Base-by-base conservation (phyloP, 2,797 vertebrate species). In the Echiichthys vipera region DNA sequence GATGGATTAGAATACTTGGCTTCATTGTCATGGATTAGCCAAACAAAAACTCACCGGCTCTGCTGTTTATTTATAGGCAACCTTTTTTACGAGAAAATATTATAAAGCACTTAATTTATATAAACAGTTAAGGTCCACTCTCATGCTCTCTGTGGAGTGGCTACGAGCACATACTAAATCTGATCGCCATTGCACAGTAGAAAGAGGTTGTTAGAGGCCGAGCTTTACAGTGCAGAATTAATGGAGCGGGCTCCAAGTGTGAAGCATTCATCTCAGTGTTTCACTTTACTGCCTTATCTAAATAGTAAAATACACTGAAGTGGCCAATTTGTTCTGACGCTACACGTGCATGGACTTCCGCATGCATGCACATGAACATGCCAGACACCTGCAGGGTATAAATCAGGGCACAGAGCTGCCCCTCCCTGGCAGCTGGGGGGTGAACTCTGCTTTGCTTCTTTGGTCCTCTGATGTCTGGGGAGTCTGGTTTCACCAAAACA, bases 341-440 rank as follows among this genome's bases (percentile, higher is more conserved):
- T 53, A 47, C 86, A 88, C 66, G 49, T 80, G 81, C 74, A 43
- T 57, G 22, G 55, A 70, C 59, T 70, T 68, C 68, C 62, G 67
- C 76, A 71, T 81, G 65, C 65, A 59, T 74, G 66, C 74, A 83
- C 78, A 74, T 62, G 77, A 76, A 83, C 84, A 83, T 78, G 78
- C 57, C 72, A 72, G 81, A 88, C 92, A 92, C 92, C 91, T 93
- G 92, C 87, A 84, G 84, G 71, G 78, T 81, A 84, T 93, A 92
- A 93, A 94, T 93, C 89, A 92, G 65, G 59, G 76, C 75, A 83
- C 54, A 55, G 71, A 68, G 54, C 64, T 73, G 71, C 55, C 81
- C 70, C 67, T 81, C 71, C 65, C 59, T 80, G 76, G 81, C 90
- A 92, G 89, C 86, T 90, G 88, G 79, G 76, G 77, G 72, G 67